These are phyloP conservation scores for Venustaconcha ellipsiformis DNA, from an alignment of 1,140 invertebrate genomes.

Conservation along the genomic window DNA sequence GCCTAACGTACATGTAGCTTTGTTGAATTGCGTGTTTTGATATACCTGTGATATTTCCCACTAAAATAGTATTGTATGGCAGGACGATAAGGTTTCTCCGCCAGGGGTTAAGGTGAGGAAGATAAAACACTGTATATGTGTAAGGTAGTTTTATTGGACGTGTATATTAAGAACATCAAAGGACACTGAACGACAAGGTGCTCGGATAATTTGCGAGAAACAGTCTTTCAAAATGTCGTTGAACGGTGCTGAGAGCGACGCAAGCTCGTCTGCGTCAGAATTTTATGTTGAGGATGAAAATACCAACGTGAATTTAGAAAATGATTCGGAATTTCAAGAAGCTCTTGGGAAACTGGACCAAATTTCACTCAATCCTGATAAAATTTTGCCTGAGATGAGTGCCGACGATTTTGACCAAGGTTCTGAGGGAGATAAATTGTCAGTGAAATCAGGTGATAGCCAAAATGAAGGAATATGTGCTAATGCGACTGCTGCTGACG, in stretches of 20 bases:
- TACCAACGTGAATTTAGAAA: conserved; percentile 15
- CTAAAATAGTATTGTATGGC: too few relatives aligned
- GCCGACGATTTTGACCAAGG: conserved; percentile 14
- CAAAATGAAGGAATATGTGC: conserved; percentile 17
- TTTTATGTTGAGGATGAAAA: conserved; percentile 76
- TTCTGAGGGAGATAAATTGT: conserved; percentile 5
- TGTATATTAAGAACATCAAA: too few relatives aligned
- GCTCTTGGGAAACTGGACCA: conserved; percentile 34
- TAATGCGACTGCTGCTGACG: conserved; percentile 9
- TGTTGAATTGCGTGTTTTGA: too few relatives aligned
- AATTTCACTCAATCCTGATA: conserved; percentile 33
- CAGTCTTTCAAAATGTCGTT: too few relatives aligned
- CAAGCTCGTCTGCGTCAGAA: conserved; percentile 20
- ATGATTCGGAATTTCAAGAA: conserved; percentile 30
- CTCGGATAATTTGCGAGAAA: too few relatives aligned
- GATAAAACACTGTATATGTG: too few relatives aligned
- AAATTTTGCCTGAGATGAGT: conserved; percentile 28
- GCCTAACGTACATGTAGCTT: too few relatives aligned
- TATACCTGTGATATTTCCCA: too few relatives aligned
- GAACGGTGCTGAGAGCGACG: conserved; percentile 10
- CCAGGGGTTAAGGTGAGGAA: too few relatives aligned
- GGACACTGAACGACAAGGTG: too few relatives aligned
- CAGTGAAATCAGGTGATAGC: conserved; percentile 9
- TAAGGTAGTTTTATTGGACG: too few relatives aligned
- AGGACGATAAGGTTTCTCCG: too few relatives aligned